Percentiles rank a stretch among this genome's conserved stretches.
These are phyloP conservation scores for Rhagoletis zephyria DNA, from an alignment of 1,140 invertebrate genomes.

Conservation along the genomic window DNA sequence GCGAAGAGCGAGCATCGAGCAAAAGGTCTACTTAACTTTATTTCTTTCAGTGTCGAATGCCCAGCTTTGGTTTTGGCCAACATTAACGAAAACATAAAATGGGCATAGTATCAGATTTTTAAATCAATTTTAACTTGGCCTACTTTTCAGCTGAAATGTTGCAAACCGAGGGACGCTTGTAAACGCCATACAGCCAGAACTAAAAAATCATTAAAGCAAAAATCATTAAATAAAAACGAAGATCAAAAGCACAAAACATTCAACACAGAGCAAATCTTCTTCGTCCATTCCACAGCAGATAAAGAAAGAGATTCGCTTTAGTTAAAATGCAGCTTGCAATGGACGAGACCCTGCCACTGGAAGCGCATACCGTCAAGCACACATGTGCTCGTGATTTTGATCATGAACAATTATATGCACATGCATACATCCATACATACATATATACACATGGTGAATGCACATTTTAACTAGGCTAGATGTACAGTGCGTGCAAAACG, in stretches of 20 bases:
- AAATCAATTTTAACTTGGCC: slow-evolving; percentile 72
- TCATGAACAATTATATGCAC: background rate
- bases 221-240: background rate
- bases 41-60: background rate
- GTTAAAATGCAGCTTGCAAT: slow-evolving; percentile 39
- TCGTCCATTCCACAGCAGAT: background rate
- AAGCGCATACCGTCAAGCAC: background rate
- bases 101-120: slow-evolving; percentile 62
- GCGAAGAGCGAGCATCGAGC: too few relatives aligned
- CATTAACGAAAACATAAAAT: background rate
- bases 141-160: slow-evolving; percentile 60
- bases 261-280: background rate
- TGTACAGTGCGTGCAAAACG: slow-evolving; percentile 39
- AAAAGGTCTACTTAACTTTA: background rate
- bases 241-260: background rate
- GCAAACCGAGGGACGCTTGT: background rate
- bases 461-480: slow-evolving; percentile 41
- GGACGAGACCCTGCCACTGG: background rate
- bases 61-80: background rate
- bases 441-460: background rate
- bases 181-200: background rate
- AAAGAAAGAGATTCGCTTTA: background rate
- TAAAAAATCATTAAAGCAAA: background rate
- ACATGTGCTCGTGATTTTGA: background rate
- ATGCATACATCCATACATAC: background rate